A percentile compares a stretch with the other conserved stretches of the same genome.
Conservation (phyloP, 2,113 vertebrate species). For the Ceuthmochares aereus region DNA sequence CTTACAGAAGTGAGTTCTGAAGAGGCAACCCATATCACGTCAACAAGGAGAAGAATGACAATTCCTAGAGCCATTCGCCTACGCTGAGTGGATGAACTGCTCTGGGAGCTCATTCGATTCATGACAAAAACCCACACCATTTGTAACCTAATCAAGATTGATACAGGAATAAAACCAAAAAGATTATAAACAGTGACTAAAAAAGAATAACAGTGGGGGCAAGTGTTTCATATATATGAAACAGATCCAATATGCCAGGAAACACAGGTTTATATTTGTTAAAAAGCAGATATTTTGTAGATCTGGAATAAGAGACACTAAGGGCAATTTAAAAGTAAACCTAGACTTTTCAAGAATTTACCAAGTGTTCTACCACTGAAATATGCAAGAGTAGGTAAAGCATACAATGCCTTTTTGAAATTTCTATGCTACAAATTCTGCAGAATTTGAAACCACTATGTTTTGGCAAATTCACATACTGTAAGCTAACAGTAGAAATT, state of each 20-base stretch:
- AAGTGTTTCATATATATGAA: background rate
- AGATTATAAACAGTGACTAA: background rate
- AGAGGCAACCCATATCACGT: conserved; percentile 96
- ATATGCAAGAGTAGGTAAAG: background rate
- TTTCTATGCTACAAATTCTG: background rate
- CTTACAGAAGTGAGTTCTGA: conserved; percentile 96
- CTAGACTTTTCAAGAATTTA: background rate
- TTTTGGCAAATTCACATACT: background rate
- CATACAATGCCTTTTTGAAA: background rate
- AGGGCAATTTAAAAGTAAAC: background rate
- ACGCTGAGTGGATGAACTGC: conserved; percentile 84
- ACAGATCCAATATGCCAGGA: background rate
- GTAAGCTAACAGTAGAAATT: background rate
- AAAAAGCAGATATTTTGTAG: background rate
- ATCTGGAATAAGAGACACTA: background rate
- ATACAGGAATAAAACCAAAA: background rate
- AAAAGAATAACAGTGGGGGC: background rate
- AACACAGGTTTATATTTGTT: background rate
- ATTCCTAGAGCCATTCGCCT: conserved; percentile 91
- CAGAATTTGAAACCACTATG: background rate
- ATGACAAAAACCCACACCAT: conserved; percentile 93
- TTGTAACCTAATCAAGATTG: conserved; percentile 62
- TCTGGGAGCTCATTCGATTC: conserved; percentile 91
- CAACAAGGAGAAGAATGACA: conserved; percentile 92
- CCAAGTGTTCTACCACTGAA: background rate